Evolutionary conservation across 2,113 vertebrate genomes (phyloP).

Genomic region (Pseudonaja textilis): DNA sequence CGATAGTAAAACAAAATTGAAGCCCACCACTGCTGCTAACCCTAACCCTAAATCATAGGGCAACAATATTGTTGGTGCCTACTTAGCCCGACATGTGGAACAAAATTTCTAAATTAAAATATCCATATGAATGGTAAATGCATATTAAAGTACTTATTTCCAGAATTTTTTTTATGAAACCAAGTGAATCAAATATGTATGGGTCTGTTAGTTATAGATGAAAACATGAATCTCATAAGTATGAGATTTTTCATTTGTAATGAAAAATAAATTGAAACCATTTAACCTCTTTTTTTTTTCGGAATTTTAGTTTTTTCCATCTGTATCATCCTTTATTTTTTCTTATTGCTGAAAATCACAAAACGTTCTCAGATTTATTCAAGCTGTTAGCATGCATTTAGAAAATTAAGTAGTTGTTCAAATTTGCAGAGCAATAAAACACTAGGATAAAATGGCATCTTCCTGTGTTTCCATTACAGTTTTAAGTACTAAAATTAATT

Average conservation of each 20-base stretch:
- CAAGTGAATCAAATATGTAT: conserved; percentile 22
- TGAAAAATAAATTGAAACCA: conserved; percentile 76
- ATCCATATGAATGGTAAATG: background rate
- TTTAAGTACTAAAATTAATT: conserved; percentile 92
- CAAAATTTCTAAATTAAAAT: background rate
- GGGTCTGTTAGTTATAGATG: conserved; percentile 41
- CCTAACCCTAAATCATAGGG: background rate
- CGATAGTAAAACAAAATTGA: too few relatives aligned
- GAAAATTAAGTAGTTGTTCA: conserved; percentile 76
- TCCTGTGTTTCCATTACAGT: conserved; percentile 76
- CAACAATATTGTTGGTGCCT: background rate
- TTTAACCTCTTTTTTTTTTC: conserved; percentile 47
- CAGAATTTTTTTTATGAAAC: conserved; percentile 17
- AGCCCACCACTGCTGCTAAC: background rate
- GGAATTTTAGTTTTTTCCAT: conserved; percentile 57
- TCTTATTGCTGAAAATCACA: conserved; percentile 66
- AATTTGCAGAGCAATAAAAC: conserved; percentile 78
- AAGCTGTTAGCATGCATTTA: conserved; percentile 63
- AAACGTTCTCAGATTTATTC: conserved; percentile 70
- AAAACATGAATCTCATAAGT: conserved; percentile 62
- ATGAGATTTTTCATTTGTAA: conserved; percentile 45
- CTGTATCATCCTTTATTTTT: conserved; percentile 43
- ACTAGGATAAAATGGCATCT: conserved; percentile 77
- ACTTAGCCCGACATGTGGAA: background rate
- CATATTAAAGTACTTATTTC: background rate